Evolutionary conservation across 1,140 invertebrate species (phyloP), one percentile per base, ranked within the genome.

Genomic region (Dreissena polymorpha): DNA sequence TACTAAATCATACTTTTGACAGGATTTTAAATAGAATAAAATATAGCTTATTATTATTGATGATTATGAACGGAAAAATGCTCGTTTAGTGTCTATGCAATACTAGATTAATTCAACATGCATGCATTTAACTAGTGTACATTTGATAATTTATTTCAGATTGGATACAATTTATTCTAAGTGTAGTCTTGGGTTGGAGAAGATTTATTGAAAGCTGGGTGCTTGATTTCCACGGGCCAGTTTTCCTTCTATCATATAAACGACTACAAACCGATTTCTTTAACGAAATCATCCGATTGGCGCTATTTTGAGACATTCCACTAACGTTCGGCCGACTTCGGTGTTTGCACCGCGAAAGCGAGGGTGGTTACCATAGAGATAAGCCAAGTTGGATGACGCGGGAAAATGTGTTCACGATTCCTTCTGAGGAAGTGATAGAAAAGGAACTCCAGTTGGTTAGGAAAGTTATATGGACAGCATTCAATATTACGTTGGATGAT

Each of bases 281-380:
- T 10, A 60, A 18, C 16, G 57, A 60, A 60, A 18, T 60, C 16
- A 18, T 60, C 16, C 57, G 57, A 60, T 23, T 60, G 16, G 3
- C 57, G 16, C 57, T n/a, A 23, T 60, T 60, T 60, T 23, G 2
- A 60, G 57, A 60, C 57, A 60, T 60, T 60, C 57, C 57, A n/a
- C 16, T 60, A 18, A 60, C 57, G 21, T 60, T 60, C 21, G 16
- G 21, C 16, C 2, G 21, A 23, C 21, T 60, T 18, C 21, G 57
- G 57, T 60, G 57, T 60, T 60, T 60, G 57, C 16, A 60, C 16
- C 16, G 12, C 16, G 57, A 60, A 60, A 60, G 16, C 3, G 57
- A 60, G 21, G 21, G 57, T 60, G 57, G 57, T 60, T 60, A 60
- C 57, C 57, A 60, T 60, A 60, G 57, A 60, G 21, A 60, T 23